These are phyloP conservation scores for Ferrisia virgata DNA, from an alignment of 2,888 invertebrate genomes.

Conservation along the genomic window DNA sequence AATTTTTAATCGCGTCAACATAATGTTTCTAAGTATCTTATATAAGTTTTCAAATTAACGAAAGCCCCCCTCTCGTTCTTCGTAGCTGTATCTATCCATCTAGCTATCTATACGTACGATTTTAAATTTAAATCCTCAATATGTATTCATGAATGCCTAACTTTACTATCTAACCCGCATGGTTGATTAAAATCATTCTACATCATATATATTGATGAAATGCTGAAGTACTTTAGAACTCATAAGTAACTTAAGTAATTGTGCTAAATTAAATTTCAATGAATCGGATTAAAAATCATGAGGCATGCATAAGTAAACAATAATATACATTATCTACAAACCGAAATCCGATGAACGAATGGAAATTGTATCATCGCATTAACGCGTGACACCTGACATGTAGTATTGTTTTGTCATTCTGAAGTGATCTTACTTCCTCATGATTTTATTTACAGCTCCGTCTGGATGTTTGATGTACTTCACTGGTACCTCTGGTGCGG, in stretches of 20 bases:
- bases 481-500: constrained; percentile 61
- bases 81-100: not conserved
- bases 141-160: not conserved
- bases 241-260: too few relatives aligned
- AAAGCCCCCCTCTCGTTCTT: not conserved
- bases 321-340: too few relatives aligned
- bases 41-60: constrained; percentile 21
- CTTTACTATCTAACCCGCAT: not conserved
- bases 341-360: too few relatives aligned
- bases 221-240: too few relatives aligned
- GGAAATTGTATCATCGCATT: too few relatives aligned
- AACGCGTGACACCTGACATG: too few relatives aligned
- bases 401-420: not conserved
- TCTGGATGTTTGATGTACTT: constrained; percentile 76
- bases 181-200: not conserved
- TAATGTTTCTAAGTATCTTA: constrained; percentile 3
- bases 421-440: not conserved
- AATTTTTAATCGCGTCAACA: constrained; percentile 17
- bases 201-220: not conserved
- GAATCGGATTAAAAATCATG: too few relatives aligned
- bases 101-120: too few relatives aligned
- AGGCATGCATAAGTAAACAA: too few relatives aligned
- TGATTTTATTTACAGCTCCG: constrained; percentile 61
- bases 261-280: too few relatives aligned
- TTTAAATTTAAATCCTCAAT: not conserved